Percentiles rank a stretch among this genome's conserved stretches.
Evolutionary conservation across 2,113 vertebrate species (phyloP).

Genomic region (Vimba vimba): DNA sequence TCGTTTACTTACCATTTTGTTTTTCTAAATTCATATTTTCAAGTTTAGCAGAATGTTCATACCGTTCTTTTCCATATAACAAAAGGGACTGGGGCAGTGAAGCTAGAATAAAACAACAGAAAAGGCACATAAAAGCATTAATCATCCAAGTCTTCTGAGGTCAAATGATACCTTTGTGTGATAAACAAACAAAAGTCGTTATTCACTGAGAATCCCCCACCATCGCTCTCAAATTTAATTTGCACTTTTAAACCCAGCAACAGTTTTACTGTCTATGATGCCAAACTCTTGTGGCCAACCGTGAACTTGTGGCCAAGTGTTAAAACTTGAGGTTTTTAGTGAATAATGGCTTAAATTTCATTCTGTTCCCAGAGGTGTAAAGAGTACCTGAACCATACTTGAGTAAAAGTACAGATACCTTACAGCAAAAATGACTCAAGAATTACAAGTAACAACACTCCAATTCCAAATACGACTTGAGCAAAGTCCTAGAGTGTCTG

Average conservation of each 20-base stretch:
- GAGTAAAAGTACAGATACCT: too few species aligned
- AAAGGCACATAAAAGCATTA: background rate
- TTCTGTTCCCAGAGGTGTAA: too few species aligned
- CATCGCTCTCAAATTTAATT: background rate
- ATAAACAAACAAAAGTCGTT: background rate
- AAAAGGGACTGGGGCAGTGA: background rate
- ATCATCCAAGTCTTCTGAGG: background rate
- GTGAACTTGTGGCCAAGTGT: background rate
- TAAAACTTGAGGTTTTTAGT: background rate
- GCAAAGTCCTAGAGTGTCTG: too few species aligned
- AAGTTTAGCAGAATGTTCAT: background rate
- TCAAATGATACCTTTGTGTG: background rate
- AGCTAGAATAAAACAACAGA: background rate
- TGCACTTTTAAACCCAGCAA: background rate
- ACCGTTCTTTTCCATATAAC: background rate
- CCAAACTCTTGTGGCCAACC: background rate
- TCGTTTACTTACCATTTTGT: background rate
- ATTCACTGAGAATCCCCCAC: background rate
- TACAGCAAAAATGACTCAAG: too few species aligned
- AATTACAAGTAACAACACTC: too few species aligned
- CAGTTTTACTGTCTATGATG: background rate
- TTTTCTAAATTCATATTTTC: background rate
- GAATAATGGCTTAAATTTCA: background rate
- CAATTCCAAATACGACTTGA: too few species aligned
- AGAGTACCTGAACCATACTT: too few species aligned